Percentiles rank a stretch among this genome's conserved stretches.
These are phyloP conservation scores for Turritopsis dohrnii DNA, from an alignment of 30 jellyfish, hydroid and myxozoan species.

Conservation along the genomic window DNA sequence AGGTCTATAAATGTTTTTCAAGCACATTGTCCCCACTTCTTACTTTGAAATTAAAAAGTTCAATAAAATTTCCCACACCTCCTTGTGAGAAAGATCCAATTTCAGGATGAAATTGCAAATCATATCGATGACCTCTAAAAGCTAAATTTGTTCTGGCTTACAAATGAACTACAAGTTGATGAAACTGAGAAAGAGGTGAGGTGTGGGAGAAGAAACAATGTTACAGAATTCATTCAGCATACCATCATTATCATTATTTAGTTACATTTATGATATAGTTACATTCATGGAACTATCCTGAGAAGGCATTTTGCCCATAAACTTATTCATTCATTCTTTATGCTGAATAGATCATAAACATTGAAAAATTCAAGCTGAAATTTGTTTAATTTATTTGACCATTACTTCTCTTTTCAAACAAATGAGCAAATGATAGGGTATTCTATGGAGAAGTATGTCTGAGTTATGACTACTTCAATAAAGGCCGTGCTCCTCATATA, in stretches of 20 bases:
- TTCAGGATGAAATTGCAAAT: neutral
- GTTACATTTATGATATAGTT: neutral
- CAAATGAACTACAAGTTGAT: neutral
- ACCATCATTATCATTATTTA: neutral
- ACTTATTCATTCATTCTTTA: no score
- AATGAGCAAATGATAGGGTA: no score
- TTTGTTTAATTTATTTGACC: no score
- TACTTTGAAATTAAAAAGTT: neutral
- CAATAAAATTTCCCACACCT: neutral
- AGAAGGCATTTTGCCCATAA: neutral
- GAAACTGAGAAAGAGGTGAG: neutral
- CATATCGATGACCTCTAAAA: neutral
- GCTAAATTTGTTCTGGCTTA: neutral
- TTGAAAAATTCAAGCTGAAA: no score
- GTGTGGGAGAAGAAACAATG: neutral
- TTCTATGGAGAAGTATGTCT: no score
- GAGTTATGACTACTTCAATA: no score
- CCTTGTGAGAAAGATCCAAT: neutral
- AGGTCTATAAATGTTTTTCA: neutral
- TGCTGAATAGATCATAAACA: no score
- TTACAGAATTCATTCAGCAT: neutral
- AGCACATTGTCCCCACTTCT: neutral
- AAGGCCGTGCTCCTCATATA: no score
- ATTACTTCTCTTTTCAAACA: no score
- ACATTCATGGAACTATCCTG: neutral